A percentile compares a stretch with the other conserved stretches of the same genome.
phyloP scores from a whole-genome alignment of 2,797 vertebrate genomes.

The Pseudochirops cupreus region DNA sequence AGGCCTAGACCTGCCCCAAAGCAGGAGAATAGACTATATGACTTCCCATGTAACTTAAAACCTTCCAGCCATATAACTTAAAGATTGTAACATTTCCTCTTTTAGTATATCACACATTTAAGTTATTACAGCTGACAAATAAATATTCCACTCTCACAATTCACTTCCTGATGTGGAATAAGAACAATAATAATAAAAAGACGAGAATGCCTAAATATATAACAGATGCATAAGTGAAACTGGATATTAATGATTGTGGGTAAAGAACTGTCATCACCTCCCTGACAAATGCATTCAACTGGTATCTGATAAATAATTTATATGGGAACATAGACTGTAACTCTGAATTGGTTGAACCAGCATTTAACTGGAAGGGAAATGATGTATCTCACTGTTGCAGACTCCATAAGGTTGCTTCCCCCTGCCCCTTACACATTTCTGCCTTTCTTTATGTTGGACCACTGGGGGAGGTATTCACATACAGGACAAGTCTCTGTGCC shows the following conservation, averaged over 20 bases:
- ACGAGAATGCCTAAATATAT: constrained; percentile 44
- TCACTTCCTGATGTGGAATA: constrained; percentile 33
- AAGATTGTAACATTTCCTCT: constrained; percentile 29
- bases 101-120: constrained; percentile 22
- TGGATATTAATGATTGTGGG: constrained; percentile 51
- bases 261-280: constrained; percentile 42
- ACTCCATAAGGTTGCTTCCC: background rate
- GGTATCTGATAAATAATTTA: constrained; percentile 35
- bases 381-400: constrained; percentile 6
- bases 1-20: background rate
- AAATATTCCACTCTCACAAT: constrained; percentile 47
- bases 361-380: background rate
- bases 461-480: background rate
- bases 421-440: background rate
- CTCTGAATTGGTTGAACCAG: background rate
- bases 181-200: constrained; percentile 45
- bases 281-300: constrained; percentile 39
- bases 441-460: background rate
- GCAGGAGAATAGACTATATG: constrained; percentile 9
- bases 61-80: constrained; percentile 15
- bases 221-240: constrained; percentile 65
- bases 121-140: constrained; percentile 49
- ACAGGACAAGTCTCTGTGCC: background rate
- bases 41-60: constrained; percentile 3
- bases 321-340: constrained; percentile 12